Base-by-base conservation (phyloP, 2,797 vertebrate species). In the Sciurus carolinensis region DNA sequence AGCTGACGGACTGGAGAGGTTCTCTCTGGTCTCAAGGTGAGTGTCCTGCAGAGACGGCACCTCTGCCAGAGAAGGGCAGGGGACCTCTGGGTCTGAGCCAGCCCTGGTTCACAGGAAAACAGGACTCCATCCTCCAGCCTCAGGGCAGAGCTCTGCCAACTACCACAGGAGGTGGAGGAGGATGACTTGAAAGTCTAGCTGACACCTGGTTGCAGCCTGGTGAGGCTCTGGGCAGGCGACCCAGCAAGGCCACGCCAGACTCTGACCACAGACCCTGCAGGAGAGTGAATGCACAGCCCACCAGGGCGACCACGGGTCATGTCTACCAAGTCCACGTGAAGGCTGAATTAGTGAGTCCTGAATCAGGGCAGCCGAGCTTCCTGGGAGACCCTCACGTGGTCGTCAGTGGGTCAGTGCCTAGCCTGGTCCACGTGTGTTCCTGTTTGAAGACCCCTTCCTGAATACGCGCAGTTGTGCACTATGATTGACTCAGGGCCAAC, bases 401-500 rank as follows among this genome's bases (percentile, higher is more conserved):
- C 4, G 3, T 67, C 84, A 9, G 3, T 36, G 0, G 0, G 10
- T 50, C 50, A 39, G 11, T 17, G 33, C 0, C 7, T n/a, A 20
- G 14, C 47, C 7, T 62, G 52, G 13, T 83, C 83, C 47, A 24
- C 5, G 47, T 12, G 59, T 64, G 72, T 47, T 84, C 84, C 47
- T 80, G 28, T 36, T 66, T 44, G 36, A 50, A 17, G 54, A 8
- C n/a, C 11, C 26, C 3, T 33, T 30, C 17, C 10, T 39, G 72
- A 54, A 36, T 13, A 3, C 3, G 26, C 8, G 6, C 8, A 4
- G 36, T 33, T 2, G 47, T 22, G 64, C 33, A 0, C 30, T 44
- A 7, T 2, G 36, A 3, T 0, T 4, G 44, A 1, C 28, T 14
- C 11, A 1, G 0, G 0, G 33, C 47, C 85, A 50, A 11, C 3